Evolutionary conservation across 1,140 invertebrate genomes (phyloP), one percentile per base, ranked within the genome.

Genomic region (Bathynomus jamesi): DNA sequence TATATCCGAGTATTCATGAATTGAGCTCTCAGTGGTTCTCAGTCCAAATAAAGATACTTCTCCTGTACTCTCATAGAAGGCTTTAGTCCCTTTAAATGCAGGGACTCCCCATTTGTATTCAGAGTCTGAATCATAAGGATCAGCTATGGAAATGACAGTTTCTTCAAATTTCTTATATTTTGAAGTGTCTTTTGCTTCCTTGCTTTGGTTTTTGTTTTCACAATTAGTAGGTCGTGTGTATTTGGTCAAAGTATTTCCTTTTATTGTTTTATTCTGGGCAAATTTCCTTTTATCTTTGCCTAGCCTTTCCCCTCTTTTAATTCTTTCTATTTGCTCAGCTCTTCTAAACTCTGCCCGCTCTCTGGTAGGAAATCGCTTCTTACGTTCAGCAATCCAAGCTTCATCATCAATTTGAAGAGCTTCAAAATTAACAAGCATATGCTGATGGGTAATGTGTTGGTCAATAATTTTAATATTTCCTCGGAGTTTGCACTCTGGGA

Each of bases 341-440:
- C 72, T 65, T n/a, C 72, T 64, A 13, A 70, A 10, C 28, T 74
- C 72, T 61, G 68, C 68, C 21, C 68, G 67, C 31, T 70, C 40
- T 28, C 29, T 11, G 4, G 63, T 67, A 13, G 72, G 72, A 65
- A 74, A 74, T 7, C 68, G 29, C 53, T 67, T 74, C 53, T 69
- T 70, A 46, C 72, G 65, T 32, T 74, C 72, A 11, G 72, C 60
- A 67, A 70, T 67, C 72, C 72, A 74, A 5, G 72, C 40, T 24
- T 74, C 65, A 46, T 70, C 68, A 30, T 74, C 72, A 25, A 74
- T 70, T 62, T 70, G 68, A 3, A 70, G 30, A 13, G 65, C 65
- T 10, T 64, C 72, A 67, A 74, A 74, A 30, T 74, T 74, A 13
- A 74, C 40, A 17, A 74, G 63, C 68, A 74, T 70, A 32, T 74